Evolutionary conservation across 2,113 vertebrate species (phyloP).

Genomic region (Nothobranchius furzeri): DNA sequence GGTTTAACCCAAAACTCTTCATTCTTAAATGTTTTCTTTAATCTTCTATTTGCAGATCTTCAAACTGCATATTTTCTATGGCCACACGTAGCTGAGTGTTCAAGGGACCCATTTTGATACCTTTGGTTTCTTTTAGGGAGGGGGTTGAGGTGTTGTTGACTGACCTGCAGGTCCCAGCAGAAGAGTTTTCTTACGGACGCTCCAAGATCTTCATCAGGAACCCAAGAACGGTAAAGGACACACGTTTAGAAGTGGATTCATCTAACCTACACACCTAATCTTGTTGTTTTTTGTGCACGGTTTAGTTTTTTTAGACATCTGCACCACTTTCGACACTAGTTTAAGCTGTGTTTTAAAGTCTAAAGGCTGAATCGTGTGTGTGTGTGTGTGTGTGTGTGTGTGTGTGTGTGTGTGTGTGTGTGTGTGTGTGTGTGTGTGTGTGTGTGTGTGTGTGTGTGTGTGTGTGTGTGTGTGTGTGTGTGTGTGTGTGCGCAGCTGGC

Average conservation of each 20-base stretch:
- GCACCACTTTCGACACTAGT: background rate
- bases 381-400: no score
- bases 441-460: no score
- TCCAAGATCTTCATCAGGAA: conserved; percentile 99
- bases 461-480: no score
- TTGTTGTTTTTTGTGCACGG: background rate
- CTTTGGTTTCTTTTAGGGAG: conserved; percentile 75
- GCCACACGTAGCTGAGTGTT: background rate
- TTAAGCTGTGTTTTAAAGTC: conserved; percentile 21
- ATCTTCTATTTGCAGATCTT: background rate
- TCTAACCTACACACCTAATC: background rate
- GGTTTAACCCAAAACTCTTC: background rate
- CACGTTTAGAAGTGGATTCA: background rate
- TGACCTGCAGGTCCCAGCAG: conserved; percentile 84
- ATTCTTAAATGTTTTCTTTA: background rate
- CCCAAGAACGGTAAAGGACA: conserved; percentile 87
- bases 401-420: no score
- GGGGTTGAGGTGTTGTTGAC: conserved; percentile 93
- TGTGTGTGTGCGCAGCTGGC: conserved; percentile 20
- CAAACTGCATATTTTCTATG: background rate
- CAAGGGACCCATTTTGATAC: conserved; percentile 4
- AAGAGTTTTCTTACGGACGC: conserved; percentile 92
- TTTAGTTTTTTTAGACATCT: background rate
- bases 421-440: no score
- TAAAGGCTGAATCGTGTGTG: conserved; percentile 22